A percentile compares a stretch with the other conserved stretches of the same genome.
phyloP scores from a whole-genome alignment of 1,140 invertebrate species.

The Paraescarpia echinospica region DNA sequence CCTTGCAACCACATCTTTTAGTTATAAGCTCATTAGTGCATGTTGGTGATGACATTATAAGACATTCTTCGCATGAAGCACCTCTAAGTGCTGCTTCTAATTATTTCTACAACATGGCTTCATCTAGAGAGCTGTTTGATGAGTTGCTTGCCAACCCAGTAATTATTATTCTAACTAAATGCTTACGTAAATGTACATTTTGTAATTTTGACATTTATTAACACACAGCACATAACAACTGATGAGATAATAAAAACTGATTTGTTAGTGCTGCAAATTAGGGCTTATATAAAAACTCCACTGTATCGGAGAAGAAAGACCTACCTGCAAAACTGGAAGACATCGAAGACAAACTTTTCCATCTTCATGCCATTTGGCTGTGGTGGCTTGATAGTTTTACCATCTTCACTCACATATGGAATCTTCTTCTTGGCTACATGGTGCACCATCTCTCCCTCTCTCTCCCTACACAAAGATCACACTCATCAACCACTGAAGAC shows the following conservation, averaged over 20 bases:
- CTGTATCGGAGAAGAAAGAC: too few species aligned
- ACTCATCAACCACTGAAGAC: not conserved
- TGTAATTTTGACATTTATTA: not conserved
- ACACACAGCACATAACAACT: not conserved
- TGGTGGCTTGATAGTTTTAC: slow-evolving; percentile 73
- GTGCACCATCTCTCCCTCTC: slow-evolving; percentile 71
- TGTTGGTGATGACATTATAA: not conserved
- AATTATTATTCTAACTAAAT: not conserved
- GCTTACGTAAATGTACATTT: not conserved
- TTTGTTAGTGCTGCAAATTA: not conserved
- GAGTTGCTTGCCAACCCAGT: not conserved
- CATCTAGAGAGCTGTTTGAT: too few species aligned
- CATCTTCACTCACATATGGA: slow-evolving; percentile 76
- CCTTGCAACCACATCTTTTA: not conserved
- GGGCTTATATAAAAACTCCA: not conserved
- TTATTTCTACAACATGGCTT: not conserved
- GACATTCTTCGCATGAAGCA: not conserved
- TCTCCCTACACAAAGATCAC: slow-evolving; percentile 29
- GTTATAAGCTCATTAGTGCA: not conserved
- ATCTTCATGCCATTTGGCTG: slow-evolving; percentile 96
- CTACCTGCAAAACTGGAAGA: slow-evolving; percentile 69
- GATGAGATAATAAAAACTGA: not conserved
- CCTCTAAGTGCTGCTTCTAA: not conserved
- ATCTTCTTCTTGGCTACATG: slow-evolving; percentile 99
- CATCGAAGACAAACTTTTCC: slow-evolving; percentile 99